Conservation (phyloP, 2,888 invertebrate genomes). For the Aproaerema taeniolella region DNA sequence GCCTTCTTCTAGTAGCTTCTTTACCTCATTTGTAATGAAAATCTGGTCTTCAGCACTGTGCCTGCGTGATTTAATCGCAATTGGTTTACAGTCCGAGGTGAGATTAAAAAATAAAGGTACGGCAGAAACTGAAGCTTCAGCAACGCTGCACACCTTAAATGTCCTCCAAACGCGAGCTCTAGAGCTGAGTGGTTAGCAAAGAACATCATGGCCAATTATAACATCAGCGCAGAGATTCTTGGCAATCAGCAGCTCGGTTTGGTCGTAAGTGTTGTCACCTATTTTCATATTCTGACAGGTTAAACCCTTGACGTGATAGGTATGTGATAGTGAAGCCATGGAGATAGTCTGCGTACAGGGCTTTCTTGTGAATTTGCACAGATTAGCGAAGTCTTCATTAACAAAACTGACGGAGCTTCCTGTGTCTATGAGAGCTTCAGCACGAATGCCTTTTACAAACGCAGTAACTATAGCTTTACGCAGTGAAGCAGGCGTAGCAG, state of each 20-base stretch:
- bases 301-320: background rate
- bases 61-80: background rate
- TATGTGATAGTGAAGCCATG: background rate
- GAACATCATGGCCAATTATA: background rate
- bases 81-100: too few relatives aligned
- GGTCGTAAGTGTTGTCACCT: background rate
- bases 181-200: background rate
- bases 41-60: background rate
- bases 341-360: background rate
- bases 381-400: too few relatives aligned
- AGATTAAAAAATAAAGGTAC: background rate
- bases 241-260: background rate
- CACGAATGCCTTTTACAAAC: too few relatives aligned
- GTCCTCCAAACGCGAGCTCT: background rate
- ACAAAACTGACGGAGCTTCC: background rate
- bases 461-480: background rate
- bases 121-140: background rate
- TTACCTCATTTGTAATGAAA: slow-evolving; percentile 1
- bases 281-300: background rate
- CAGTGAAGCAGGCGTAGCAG: background rate
- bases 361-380: too few relatives aligned
- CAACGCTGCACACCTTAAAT: background rate
- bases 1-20: background rate
- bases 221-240: background rate
- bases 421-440: background rate